Evolutionary conservation across 2,888 invertebrate genomes (phyloP), one percentile per base, ranked within the genome.

Genomic region (Isotomurus palustris): DNA sequence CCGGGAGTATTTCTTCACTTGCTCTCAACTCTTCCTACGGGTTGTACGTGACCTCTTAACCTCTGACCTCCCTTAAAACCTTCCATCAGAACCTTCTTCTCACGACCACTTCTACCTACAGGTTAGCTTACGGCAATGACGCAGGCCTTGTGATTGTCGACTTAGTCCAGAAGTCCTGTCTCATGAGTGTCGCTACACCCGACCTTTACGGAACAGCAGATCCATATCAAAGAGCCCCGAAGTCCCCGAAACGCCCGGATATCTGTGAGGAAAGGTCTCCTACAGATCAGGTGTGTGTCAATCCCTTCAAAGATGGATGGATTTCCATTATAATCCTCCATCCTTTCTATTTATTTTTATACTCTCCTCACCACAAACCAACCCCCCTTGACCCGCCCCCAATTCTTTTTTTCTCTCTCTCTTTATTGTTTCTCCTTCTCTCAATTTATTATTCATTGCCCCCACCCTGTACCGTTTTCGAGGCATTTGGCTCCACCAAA

Each of bases 41-140:
- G 78, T 83, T 99, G 96, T 96, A 80, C 87, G 91, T 49, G 10
- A 28, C n/a, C 8, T 32, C 36, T 44, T 21, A 32, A 14, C 22
- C 8, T 35, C 24, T 28, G 29, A 14, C 10, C 32, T 50, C 4
- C 38, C 24, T n/a, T 24, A 22, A 8, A 8, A 19, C 36, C 21
- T 21, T 19, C 8, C 17, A 35, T 38, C 27, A 35, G 17, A 28
- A 38, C 21, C n/a, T 21, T 21, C 35, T 29, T 43, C 43, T n/a
- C 44, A 17, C 17, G 8, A n/a, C 44, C 3, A 27, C 38, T 29
- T 35, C 21, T 24, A 6, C 32, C 76, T 77, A 43, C 78, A 96
- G 96, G 76, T 84, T 97, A 86, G 91, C 94, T 73, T 96, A 94
- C 81, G 96, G 96, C 73, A 95, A 92, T 76, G 95, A 96, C 79